Evolutionary conservation across 2,797 vertebrate genomes (phyloP), one percentile per base, ranked within the genome.

Genomic region (Oreortyx pictus): DNA sequence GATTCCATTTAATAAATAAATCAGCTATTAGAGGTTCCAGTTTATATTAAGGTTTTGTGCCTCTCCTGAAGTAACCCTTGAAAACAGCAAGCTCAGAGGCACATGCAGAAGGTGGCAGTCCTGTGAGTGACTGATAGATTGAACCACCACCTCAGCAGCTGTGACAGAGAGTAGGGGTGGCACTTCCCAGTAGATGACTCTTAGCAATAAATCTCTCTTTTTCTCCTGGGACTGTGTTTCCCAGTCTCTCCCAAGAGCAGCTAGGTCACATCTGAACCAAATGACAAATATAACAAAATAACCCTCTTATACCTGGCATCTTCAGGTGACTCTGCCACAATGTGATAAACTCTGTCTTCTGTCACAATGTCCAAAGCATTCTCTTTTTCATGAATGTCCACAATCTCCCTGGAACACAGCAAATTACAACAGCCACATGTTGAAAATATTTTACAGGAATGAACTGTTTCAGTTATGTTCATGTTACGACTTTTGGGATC

Each of bases 311-410:
- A 99, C 99, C 99, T 99, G 92, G 99, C 99, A 93, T 99, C 99
- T 95, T 99, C 99, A 17, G 99, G 98, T 39, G 98, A 98, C 94
- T 99, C 99, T n/a, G 99, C 98, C 11, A 98, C 98, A 65, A 99
- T 98, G 86, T 99, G 99, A 96, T 99, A 99, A 24, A 98, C 98
- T 90, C 98, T 98, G 82, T 99, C 99, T 29, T 98, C 98, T 2
- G 99, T 99, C 89, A 99, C 98, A 52, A 99, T 95, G 90, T 99
- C 99, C 92, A 99, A 97, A 52, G 98, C 99, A 70, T 99, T 99
- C 96, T 99, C 99, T 95, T 99, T 99, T 96, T 98, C 99, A 10
- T 99, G 98, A 95, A 99, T 99, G 97, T 99, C 99, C 94, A 99
- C 98, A 37, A 99, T 99, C 68, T 99, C 98, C 96, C 98, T 99